phyloP scores from a whole-genome alignment of 2,888 invertebrate genomes.

The Ormyrus pomaceus region DNA sequence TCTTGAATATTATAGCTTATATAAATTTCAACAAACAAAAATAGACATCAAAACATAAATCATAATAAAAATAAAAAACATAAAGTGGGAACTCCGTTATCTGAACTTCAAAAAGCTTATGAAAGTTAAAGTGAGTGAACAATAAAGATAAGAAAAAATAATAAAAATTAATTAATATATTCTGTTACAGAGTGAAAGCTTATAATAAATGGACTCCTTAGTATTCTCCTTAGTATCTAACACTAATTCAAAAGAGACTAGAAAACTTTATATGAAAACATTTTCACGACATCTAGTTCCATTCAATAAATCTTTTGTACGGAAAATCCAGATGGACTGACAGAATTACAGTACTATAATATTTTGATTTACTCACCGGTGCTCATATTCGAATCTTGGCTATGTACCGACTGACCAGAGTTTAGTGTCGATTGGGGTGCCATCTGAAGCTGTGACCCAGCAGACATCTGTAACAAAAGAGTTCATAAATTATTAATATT shows the following conservation, averaged over 20 bases:
- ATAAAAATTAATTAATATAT: too few relatives aligned
- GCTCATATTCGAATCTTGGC: conserved; percentile 99
- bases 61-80: too few relatives aligned
- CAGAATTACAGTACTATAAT: conserved; percentile 20
- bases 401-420: conserved; percentile 90
- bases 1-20: too few relatives aligned
- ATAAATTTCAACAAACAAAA: too few relatives aligned
- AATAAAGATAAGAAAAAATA: too few relatives aligned
- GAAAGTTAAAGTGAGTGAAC: too few relatives aligned
- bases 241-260: background rate
- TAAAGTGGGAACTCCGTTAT: too few relatives aligned
- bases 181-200: too few relatives aligned
- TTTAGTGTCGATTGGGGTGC: conserved; percentile 95
- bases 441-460: conserved; percentile 98
- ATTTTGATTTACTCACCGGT: conserved; percentile 82
- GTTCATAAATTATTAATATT: conserved; percentile 1
- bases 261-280: background rate
- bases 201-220: too few relatives aligned
- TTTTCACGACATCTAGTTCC: conserved; percentile 49
- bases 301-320: conserved; percentile 43
- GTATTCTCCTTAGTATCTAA: too few relatives aligned
- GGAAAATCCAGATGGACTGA: conserved; percentile 55
- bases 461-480: conserved; percentile 87
- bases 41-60: too few relatives aligned
- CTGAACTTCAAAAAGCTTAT: too few relatives aligned